Conservation (phyloP, 92 coral and sea anemone species). For the Porites cylindrica region DNA sequence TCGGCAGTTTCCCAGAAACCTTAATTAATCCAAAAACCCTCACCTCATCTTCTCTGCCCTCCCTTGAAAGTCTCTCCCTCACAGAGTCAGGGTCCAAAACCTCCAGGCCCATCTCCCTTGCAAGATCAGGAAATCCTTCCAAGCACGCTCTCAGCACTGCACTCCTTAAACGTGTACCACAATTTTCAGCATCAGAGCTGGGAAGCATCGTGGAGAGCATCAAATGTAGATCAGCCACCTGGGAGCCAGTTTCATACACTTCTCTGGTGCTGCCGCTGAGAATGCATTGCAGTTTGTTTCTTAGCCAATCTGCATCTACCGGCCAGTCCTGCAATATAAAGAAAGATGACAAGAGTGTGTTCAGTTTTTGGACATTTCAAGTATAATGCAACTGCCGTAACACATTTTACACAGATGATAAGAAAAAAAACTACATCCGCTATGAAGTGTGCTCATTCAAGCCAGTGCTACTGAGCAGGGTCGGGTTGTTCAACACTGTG, state of each 20-base stretch:
- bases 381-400: background rate
- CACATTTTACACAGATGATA: background rate
- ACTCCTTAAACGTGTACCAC: conserved; percentile 67
- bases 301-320: conserved; percentile 91
- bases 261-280: conserved; percentile 93
- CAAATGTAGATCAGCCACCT: conserved; percentile 93
- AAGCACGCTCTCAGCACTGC: conserved; percentile 74
- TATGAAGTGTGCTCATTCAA: no score
- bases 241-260: conserved; percentile 99
- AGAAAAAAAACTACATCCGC: background rate
- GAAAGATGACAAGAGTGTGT: background rate
- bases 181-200: conserved; percentile 34
- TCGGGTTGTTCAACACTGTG: no score
- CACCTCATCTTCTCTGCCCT: conserved; percentile 86
- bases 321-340: conserved; percentile 90
- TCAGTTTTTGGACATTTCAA: background rate
- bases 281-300: conserved; percentile 75
- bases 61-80: conserved; percentile 65
- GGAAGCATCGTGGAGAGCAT: conserved; percentile 73
- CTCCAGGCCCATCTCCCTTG: conserved; percentile 96
- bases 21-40: background rate
- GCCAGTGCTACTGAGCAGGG: no score
- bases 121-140: conserved; percentile 91
- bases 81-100: conserved; percentile 60
- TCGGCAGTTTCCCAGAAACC: no score